Base-by-base conservation (phyloP, 2,888 invertebrate species). In the Apodemia arnacis region DNA sequence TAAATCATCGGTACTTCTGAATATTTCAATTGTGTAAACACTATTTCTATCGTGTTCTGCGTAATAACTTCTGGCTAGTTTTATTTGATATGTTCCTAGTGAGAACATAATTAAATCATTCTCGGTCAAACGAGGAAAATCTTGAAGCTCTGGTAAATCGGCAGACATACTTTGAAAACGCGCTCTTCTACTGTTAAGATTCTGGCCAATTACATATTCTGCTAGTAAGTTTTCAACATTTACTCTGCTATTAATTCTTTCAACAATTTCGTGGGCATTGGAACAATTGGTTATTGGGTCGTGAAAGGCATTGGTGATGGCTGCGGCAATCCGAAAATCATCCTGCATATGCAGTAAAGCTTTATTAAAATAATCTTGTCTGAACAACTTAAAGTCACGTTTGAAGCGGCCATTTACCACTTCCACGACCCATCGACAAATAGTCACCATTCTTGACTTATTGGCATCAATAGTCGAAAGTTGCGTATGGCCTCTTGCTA, bases 361-460 rank as follows among this genome's bases (percentile, higher is more conserved):
- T 59, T 74, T 69, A n/a, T 80, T 75, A 84, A 79, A 84, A 70
- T 69, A 83, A 38, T 83, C 75, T 31, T 83, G 80, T 72, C 79
- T 59, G 49, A 79, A 69, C 31, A 83, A 38, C 78, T 83, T 83
- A 24, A 63, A 79, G 18, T 79, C 66, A 15, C 79, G 44, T 74
- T 82, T 79, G 21, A 77, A 73, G 21, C 41, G 24, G 41, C 78
- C 66, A 69, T 77, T 77, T 41, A 77, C 77, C 24, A 44, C 75
- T 77, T 34, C 59, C 54, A 77, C 77, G 72, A 72, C 69, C 27
- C 69, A 69, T 13, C 69, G 69, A 69, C 69, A 69, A 69, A 69
- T 69, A 69, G 69, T 69, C 38, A 72, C 72, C 72, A 72, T 34
- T 72, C 72, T 72, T 72, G 72, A 34, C 72, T 72, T 72, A 72